Conservation (phyloP, 2,888 invertebrate species). For the Tiliacea aurago region DNA sequence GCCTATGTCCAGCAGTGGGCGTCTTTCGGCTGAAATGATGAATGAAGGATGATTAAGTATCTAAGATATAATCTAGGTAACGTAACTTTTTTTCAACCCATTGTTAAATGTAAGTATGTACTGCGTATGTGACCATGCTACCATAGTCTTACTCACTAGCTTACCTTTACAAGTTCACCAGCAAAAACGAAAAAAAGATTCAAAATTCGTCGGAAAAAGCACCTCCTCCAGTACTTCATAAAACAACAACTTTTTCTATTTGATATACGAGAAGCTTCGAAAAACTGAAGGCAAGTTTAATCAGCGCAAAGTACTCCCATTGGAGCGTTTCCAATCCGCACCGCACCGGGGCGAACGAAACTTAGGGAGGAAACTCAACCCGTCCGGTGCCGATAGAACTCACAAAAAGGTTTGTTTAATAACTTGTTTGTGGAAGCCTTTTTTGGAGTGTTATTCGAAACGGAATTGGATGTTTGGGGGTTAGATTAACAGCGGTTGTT, state of each 20-base stretch:
- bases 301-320: slow-evolving; percentile 61
- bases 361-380: slow-evolving; percentile 54
- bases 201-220: slow-evolving; percentile 9
- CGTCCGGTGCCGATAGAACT: slow-evolving; percentile 50
- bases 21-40: too few relatives aligned
- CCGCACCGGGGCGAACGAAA: slow-evolving; percentile 43
- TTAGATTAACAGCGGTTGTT: slow-evolving; percentile 49
- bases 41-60: too few relatives aligned
- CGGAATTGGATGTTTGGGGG: slow-evolving; percentile 50
- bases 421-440: slow-evolving; percentile 58
- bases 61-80: neutral
- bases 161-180: slow-evolving; percentile 18
- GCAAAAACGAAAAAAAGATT: slow-evolving; percentile 23
- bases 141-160: slow-evolving; percentile 10
- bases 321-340: slow-evolving; percentile 52
- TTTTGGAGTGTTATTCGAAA: slow-evolving; percentile 53
- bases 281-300: slow-evolving; percentile 61
- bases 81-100: neutral
- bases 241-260: slow-evolving; percentile 56
- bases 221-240: slow-evolving; percentile 26
- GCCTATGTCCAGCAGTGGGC: too few relatives aligned
- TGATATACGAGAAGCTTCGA: slow-evolving; percentile 48
- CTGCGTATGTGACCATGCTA: neutral
- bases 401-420: slow-evolving; percentile 62
- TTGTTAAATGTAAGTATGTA: neutral